phyloP scores from a whole-genome alignment of 53 echinoderm and acorn worm species.

The Apostichopus leukothele region DNA sequence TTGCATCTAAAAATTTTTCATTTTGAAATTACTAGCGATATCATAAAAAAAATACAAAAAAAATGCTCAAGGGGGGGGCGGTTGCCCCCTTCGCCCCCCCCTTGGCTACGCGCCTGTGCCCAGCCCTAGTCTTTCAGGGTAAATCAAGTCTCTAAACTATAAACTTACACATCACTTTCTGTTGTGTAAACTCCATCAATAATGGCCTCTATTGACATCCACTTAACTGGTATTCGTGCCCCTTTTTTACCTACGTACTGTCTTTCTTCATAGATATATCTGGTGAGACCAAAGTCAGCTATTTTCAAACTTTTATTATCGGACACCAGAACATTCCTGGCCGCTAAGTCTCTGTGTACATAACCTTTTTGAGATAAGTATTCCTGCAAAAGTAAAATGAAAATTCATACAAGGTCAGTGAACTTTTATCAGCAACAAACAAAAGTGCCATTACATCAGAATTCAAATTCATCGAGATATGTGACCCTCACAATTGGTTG shows the following conservation, averaged over 20 bases:
- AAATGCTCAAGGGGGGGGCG: too few species aligned
- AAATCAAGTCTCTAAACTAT: not conserved
- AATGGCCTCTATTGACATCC: slow-evolving; percentile 95
- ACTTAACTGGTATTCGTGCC: slow-evolving; percentile 90
- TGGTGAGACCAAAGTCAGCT: slow-evolving; percentile 94
- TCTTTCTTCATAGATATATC: slow-evolving; percentile 90
- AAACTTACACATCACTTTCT: slow-evolving; percentile 85
- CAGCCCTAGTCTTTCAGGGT: not conserved
- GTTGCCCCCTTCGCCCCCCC: too few species aligned
- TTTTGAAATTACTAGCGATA: too few species aligned
- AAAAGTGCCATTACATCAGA: too few species aligned
- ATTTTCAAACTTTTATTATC: slow-evolving; percentile 89
- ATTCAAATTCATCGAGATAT: too few species aligned
- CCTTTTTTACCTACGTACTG: slow-evolving; percentile 84
- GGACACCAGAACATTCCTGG: slow-evolving; percentile 87
- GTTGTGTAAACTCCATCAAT: slow-evolving; percentile 87
- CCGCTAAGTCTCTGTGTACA: slow-evolving; percentile 94
- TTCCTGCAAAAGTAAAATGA: slow-evolving; percentile 52
- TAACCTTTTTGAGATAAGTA: slow-evolving; percentile 91
- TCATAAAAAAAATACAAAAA: too few species aligned
- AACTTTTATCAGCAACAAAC: too few species aligned
- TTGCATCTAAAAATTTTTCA: too few species aligned
- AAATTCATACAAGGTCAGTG: too few species aligned
- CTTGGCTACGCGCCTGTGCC: too few species aligned
- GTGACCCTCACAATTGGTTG: too few species aligned